Conservation (phyloP, 1,140 invertebrate species). For the Parapsyche elsis region DNA sequence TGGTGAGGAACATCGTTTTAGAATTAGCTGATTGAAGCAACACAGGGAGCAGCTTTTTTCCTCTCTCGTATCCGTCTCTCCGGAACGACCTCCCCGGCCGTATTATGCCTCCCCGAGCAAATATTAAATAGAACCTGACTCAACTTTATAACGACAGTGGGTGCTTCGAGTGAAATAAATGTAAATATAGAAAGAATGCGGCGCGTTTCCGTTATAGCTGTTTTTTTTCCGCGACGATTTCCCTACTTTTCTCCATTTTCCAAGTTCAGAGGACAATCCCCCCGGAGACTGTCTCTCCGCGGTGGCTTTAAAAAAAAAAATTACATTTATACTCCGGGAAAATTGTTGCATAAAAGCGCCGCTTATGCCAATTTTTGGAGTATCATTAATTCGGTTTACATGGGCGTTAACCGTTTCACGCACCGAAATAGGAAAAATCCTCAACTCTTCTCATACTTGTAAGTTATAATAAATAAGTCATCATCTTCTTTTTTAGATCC, state of each 20-base stretch:
- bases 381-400: background rate
- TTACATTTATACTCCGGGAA: background rate
- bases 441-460: background rate
- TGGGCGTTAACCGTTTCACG: background rate
- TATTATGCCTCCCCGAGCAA: constrained; percentile 32
- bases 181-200: constrained; percentile 35
- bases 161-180: constrained; percentile 34
- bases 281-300: background rate
- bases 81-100: background rate
- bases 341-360: background rate
- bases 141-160: constrained; percentile 27
- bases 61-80: background rate
- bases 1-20: background rate
- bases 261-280: background rate
- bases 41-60: background rate
- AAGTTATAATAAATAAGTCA: too few relatives aligned
- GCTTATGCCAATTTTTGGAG: constrained; percentile 18
- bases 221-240: background rate
- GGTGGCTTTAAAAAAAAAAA: background rate
- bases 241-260: background rate
- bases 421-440: background rate
- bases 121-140: constrained; percentile 43
- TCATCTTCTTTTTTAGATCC: too few relatives aligned
- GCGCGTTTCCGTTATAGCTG: background rate
- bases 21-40: background rate